phyloP scores from a whole-genome alignment of 2,888 invertebrate genomes.

The Lasioglossum leucozonium region DNA sequence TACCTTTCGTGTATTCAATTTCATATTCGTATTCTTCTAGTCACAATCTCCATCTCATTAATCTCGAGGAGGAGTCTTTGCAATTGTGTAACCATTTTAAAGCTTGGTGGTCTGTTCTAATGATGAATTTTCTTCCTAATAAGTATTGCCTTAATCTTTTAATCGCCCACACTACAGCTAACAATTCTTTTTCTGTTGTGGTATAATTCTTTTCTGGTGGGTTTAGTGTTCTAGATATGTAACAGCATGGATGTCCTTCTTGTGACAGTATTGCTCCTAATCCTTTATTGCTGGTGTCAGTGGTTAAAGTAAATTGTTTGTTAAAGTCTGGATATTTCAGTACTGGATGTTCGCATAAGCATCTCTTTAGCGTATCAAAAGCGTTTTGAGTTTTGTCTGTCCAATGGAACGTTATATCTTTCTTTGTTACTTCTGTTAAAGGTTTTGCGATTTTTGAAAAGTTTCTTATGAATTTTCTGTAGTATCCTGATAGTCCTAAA shows the following conservation, averaged over 20 bases:
- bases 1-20: not conserved
- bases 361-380: not conserved
- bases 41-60: conserved; percentile 3
- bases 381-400: not conserved
- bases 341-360: not conserved
- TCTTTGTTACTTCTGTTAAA: not conserved
- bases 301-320: not conserved
- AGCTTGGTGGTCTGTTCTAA: not conserved
- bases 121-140: not conserved
- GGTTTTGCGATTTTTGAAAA: too few species aligned
- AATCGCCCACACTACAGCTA: conserved; percentile 18
- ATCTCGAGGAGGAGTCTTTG: not conserved
- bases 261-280: conserved; percentile 14
- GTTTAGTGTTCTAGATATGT: not conserved
- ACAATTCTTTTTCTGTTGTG: conserved; percentile 6
- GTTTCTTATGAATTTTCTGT: too few species aligned
- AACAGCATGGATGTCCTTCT: not conserved
- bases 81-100: conserved; percentile 5
- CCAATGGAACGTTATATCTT: not conserved
- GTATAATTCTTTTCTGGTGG: not conserved
- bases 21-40: conserved; percentile 25
- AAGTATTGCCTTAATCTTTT: conserved; percentile 9
- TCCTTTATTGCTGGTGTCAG: not conserved
- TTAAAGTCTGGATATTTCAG: conserved; percentile 3
- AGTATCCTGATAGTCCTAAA: too few species aligned